Percentiles rank a stretch among this genome's conserved stretches.
phyloP scores from a whole-genome alignment of 2,797 vertebrate species.

The Eupleurogrammus muticus region DNA sequence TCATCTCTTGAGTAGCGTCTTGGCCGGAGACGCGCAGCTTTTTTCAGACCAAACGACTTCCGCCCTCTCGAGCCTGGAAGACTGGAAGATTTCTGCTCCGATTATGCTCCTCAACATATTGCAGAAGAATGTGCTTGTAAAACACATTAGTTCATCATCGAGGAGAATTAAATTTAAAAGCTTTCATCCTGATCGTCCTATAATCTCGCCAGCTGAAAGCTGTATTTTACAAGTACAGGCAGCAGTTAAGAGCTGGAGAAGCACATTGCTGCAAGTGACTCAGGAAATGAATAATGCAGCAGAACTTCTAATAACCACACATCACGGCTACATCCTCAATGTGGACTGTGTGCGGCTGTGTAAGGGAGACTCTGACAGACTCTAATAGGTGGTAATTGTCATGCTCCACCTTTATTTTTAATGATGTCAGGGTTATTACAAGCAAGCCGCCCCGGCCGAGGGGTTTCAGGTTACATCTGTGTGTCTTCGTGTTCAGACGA shows the following conservation, averaged over 20 bases:
- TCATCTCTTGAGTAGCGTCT: conserved; percentile 43
- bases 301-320: background rate
- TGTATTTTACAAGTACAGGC: background rate
- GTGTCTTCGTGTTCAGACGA: conserved; percentile 74
- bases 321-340: conserved; percentile 15
- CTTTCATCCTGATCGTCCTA: conserved; percentile 27
- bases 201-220: background rate
- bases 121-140: conserved; percentile 58
- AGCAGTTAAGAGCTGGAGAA: background rate
- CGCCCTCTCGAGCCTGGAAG: conserved; percentile 32
- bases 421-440: conserved; percentile 82
- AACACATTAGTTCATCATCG: conserved; percentile 41
- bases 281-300: background rate
- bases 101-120: conserved; percentile 51
- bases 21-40: conserved; percentile 45
- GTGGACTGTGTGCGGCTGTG: conserved; percentile 38
- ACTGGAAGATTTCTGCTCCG: conserved; percentile 37
- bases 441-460: conserved; percentile 68
- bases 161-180: conserved; percentile 31
- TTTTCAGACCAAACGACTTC: conserved; percentile 49
- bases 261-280: background rate
- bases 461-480: conserved; percentile 73
- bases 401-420: conserved; percentile 80
- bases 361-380: conserved; percentile 66
- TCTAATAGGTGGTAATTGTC: conserved; percentile 84